Conservation (phyloP, 2,888 invertebrate genomes). For the Chydorus sphaericus region DNA sequence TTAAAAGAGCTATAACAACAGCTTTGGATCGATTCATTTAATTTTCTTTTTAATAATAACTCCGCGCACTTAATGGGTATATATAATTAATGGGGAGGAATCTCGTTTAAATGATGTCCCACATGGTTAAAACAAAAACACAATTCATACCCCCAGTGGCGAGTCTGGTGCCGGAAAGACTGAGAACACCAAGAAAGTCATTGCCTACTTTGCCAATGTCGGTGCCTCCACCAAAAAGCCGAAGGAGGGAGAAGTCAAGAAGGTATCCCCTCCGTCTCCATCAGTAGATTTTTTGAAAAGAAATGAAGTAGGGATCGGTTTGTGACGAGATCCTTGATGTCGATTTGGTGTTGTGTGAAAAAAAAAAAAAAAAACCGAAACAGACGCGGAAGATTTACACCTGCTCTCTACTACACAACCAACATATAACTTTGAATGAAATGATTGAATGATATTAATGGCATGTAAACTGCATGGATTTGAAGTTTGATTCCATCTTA, state of each 20-base stretch:
- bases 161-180: constrained; percentile 99
- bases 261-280: constrained; percentile 18
- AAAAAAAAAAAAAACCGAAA: background rate
- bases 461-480: too few species aligned
- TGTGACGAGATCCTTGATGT: background rate
- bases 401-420: background rate
- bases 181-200: constrained; percentile 99
- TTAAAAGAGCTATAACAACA: too few species aligned
- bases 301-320: background rate
- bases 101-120: too few species aligned
- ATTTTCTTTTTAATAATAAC: too few species aligned
- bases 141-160: constrained; percentile 52
- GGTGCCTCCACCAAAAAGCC: constrained; percentile 24
- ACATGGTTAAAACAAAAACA: too few species aligned
- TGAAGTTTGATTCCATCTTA: background rate
- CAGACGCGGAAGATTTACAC: background rate
- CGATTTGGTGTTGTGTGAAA: background rate
- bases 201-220: constrained; percentile 74
- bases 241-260: constrained; percentile 37
- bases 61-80: too few species aligned
- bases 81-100: too few species aligned
- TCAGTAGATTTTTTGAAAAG: background rate
- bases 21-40: too few species aligned
- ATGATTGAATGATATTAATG: too few species aligned
- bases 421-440: too few species aligned